Percentiles rank a stretch among this genome's conserved stretches.
phyloP scores from a whole-genome alignment of 1,140 invertebrate species.

The Megalonaias nervosa region DNA sequence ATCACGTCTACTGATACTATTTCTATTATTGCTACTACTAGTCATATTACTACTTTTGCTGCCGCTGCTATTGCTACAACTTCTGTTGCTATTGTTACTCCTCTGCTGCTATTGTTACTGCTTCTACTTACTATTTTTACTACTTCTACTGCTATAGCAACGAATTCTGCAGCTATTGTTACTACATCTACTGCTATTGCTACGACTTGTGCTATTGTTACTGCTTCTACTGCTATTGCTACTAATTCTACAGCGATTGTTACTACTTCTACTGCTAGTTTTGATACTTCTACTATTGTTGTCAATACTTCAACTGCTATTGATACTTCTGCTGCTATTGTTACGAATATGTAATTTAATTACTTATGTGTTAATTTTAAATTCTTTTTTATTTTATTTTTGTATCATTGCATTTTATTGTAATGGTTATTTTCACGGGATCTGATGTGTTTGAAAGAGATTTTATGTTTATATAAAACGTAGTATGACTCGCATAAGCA shows the following conservation, averaged over 20 bases:
- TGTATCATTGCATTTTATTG: no score
- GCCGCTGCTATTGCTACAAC: neutral
- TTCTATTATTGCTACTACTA: conserved; percentile 1
- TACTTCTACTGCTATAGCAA: neutral
- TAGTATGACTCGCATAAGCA: no score
- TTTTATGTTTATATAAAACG: no score
- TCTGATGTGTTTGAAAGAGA: no score
- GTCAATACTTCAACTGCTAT: neutral
- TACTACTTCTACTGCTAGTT: neutral
- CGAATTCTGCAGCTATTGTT: neutral
- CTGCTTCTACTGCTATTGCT: neutral
- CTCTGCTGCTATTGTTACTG: neutral
- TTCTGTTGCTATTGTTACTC: neutral
- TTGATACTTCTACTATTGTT: neutral
- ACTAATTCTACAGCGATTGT: neutral
- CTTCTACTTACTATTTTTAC: neutral
- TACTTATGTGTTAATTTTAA: no score
- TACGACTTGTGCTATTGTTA: neutral
- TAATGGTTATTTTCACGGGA: no score
- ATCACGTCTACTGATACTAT: neutral
- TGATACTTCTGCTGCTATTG: conserved; percentile 2
- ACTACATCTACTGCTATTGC: neutral
- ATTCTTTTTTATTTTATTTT: no score
- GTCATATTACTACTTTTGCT: conserved; percentile 1
- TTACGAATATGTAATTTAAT: no score